Percentiles rank a stretch among this genome's conserved stretches.
Conservation (phyloP, 1,140 invertebrate species). For the Bombus vancouverensis region DNA sequence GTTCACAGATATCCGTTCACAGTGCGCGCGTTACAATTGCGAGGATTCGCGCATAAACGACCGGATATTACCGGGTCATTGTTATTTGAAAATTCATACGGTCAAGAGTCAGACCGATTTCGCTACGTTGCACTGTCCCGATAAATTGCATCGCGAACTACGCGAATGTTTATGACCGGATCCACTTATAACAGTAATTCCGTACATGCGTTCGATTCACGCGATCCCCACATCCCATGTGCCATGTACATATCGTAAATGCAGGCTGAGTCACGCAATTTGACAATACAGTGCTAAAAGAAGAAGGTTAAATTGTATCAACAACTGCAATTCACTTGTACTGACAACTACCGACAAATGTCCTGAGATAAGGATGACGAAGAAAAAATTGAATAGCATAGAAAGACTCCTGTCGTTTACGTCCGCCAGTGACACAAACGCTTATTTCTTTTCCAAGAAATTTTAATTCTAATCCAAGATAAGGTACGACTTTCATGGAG, state of each 20-base stretch:
- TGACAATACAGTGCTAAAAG: neutral
- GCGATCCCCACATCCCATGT: conserved; percentile 14
- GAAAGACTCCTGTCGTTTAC: neutral
- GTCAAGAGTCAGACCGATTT: conserved; percentile 55
- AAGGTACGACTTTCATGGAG: too few species aligned
- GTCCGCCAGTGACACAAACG: too few species aligned
- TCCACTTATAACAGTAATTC: conserved; percentile 64
- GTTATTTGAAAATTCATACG: conserved; percentile 67
- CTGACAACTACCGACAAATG: neutral
- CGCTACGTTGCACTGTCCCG: conserved; percentile 23
- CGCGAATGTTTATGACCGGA: conserved; percentile 56
- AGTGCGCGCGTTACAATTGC: neutral
- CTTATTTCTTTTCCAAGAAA: too few species aligned
- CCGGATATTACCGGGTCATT: conserved; percentile 51
- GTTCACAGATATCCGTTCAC: neutral
- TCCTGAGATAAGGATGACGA: neutral
- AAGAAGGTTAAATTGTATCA: neutral
- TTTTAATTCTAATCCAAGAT: too few species aligned
- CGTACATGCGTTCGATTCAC: conserved; percentile 25
- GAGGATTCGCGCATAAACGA: conserved; percentile 31
- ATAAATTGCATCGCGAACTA: conserved; percentile 60
- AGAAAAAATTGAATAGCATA: neutral
- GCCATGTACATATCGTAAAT: neutral
- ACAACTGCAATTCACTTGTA: neutral
- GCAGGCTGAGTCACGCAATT: neutral